Base-by-base conservation (phyloP, 2,888 invertebrate species). In the Netelia fuscicornis region DNA sequence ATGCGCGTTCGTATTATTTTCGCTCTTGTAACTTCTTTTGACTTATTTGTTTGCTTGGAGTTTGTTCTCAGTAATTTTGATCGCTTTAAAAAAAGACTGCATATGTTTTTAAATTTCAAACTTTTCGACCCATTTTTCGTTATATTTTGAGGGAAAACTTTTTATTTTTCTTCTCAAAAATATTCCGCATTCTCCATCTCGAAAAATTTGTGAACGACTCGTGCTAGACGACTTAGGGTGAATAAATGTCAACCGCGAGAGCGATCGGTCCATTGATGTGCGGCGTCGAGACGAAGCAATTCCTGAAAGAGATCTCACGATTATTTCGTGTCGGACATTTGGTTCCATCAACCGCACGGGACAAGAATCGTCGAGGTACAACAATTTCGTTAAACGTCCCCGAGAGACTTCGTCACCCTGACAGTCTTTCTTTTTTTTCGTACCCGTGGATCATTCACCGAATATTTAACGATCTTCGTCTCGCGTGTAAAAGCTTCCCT, bases 381-480 rank as follows among this genome's bases (percentile, higher is more conserved):
- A 62, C 77, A 74, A 78, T 85, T 85, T 85, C 52, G 74, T 81
- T 81, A 81, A 84, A 81, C 48, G 62, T 74, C 44, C 74, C 62
- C 70, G 64, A 78, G 84, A 78, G 64, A 74, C 65, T 70, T 68
- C 70, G 78, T 68, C 78, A 82, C 79, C 71, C 85, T 20, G 11
- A 48, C 37, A 58, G 42, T 52, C 25, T 58, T 79, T 42, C 56
- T 64, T 68, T 74, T 64, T 70, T 44, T 71, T 58, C 17, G 48
- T 80, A 56, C 67, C 77, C 67, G 58, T 78, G 42, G 83, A 70
- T 79, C 76, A 75, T 79, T 65, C 64, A 71, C 17, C 8, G 65
- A 86, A n/a, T 67, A 68, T 86, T 84, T 77, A 82, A 80, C 81
- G 81, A 81, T 86, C 74, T 64, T 70, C 56, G 23, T 77, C 72